Evolutionary conservation across 2,888 invertebrate genomes (phyloP).

Genomic region (Eupithecia centaureata): DNA sequence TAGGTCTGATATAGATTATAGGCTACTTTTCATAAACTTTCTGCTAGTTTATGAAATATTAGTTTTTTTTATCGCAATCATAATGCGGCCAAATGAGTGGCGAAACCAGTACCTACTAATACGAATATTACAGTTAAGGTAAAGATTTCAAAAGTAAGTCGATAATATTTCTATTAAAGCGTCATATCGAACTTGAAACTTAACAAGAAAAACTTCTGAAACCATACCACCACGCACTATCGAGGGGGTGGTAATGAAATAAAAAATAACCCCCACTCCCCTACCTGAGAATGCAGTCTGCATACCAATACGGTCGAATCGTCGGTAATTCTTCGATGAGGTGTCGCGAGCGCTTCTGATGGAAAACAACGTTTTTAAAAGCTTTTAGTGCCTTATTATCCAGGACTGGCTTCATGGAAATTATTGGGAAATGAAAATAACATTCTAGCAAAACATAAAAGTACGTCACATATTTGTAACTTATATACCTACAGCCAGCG

Average conservation of each 20-base stretch:
- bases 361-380: conserved; percentile 21
- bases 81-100: too few species aligned
- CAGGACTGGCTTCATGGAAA: neutral
- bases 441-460: neutral
- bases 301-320: conserved; percentile 43
- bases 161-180: too few species aligned
- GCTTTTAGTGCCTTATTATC: conserved; percentile 10
- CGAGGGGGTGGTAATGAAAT: conserved; percentile 53
- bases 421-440: conserved; percentile 7
- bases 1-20: too few species aligned
- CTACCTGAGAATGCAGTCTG: conserved; percentile 48
- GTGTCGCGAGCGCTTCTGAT: conserved; percentile 22
- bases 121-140: too few species aligned
- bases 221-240: conserved; percentile 35
- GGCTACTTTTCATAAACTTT: too few species aligned
- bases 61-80: too few species aligned
- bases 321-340: conserved; percentile 32
- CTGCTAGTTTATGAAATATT: too few species aligned
- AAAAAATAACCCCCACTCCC: conserved; percentile 47
- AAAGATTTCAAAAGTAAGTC: too few species aligned
- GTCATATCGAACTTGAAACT: too few species aligned
- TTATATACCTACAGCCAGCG: too few species aligned
- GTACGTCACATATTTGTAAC: too few species aligned
- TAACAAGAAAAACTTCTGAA: neutral
- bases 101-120: too few species aligned